These are phyloP conservation scores for Discoglossus pictus DNA, from an alignment of 2,797 vertebrate genomes.

Conservation along the genomic window DNA sequence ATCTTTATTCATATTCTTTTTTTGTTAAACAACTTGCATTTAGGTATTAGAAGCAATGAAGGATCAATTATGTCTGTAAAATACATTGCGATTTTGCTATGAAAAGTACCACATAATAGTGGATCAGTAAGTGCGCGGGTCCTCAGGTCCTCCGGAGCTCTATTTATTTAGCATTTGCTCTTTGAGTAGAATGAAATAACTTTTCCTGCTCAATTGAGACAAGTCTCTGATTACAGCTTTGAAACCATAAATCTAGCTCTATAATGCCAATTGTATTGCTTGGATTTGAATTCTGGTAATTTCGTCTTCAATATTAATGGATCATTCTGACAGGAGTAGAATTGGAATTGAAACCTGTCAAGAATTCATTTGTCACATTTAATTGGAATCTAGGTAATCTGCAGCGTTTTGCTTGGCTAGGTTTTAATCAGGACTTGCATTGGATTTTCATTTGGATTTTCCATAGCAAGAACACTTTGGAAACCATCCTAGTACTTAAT, in stretches of 20 bases:
- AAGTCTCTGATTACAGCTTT: slow-evolving; percentile 50
- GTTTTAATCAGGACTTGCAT: slow-evolving; percentile 65
- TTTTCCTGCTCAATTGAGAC: slow-evolving; percentile 45
- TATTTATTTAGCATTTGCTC: slow-evolving; percentile 51
- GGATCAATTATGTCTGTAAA: no score
- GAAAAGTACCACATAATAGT: no score
- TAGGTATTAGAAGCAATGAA: no score
- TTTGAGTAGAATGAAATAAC: slow-evolving; percentile 51
- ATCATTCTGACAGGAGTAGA: slow-evolving; percentile 66
- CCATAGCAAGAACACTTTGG: slow-evolving; percentile 58
- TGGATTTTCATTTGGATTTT: slow-evolving; percentile 61
- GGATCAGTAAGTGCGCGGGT: no score
- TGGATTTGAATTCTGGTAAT: slow-evolving; percentile 60
- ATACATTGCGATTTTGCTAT: no score
- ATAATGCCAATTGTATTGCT: slow-evolving; percentile 53
- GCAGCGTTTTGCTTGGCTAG: slow-evolving; percentile 60
- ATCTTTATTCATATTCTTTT: no score
- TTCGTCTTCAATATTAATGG: slow-evolving; percentile 62
- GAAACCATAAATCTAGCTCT: slow-evolving; percentile 51
- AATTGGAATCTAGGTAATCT: slow-evolving; percentile 69
- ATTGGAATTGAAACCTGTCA: slow-evolving; percentile 67
- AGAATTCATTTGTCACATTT: slow-evolving; percentile 63
- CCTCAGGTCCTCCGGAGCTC: slow-evolving; percentile 47
- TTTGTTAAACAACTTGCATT: no score
- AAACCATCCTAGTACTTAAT: slow-evolving; percentile 55